phyloP scores from a whole-genome alignment of 2,888 invertebrate species.

The Marasmarcha lunaedactyla region DNA sequence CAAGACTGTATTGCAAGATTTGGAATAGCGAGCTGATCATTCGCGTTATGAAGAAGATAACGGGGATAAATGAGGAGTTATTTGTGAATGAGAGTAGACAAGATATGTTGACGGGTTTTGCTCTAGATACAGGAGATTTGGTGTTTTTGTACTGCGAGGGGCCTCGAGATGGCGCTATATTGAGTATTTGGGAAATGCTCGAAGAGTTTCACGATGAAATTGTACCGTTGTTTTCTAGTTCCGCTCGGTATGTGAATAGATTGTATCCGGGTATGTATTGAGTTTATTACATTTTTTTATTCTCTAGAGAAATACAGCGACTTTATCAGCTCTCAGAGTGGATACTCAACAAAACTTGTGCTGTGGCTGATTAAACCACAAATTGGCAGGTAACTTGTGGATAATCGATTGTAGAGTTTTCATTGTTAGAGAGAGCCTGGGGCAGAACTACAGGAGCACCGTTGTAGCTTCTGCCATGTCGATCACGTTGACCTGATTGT shows the following conservation, averaged over 20 bases:
- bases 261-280: constrained; percentile 36
- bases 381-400: too few relatives aligned
- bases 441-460: too few relatives aligned
- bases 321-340: too few relatives aligned
- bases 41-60: constrained; percentile 26
- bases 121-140: constrained; percentile 36
- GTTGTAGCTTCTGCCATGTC: too few relatives aligned
- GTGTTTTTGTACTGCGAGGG: constrained; percentile 46
- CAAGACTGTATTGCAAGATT: constrained; percentile 38
- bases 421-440: too few relatives aligned
- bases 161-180: constrained; percentile 35
- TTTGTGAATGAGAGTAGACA: constrained; percentile 15
- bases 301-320: too few relatives aligned
- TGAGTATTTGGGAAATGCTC: constrained; percentile 39
- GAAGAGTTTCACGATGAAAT: constrained; percentile 32
- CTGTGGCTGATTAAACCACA: too few relatives aligned
- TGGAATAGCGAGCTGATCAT: constrained; percentile 23
- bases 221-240: constrained; percentile 37
- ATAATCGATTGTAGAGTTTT: too few relatives aligned
- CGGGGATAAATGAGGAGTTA: constrained; percentile 31
- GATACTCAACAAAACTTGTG: too few relatives aligned
- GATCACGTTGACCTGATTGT: too few relatives aligned
- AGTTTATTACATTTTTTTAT: not conserved
- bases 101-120: constrained; percentile 42
- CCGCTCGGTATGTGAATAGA: constrained; percentile 31